Evolutionary conservation across 1,140 invertebrate genomes (phyloP).

Genomic region (Colletes latitarsis): DNA sequence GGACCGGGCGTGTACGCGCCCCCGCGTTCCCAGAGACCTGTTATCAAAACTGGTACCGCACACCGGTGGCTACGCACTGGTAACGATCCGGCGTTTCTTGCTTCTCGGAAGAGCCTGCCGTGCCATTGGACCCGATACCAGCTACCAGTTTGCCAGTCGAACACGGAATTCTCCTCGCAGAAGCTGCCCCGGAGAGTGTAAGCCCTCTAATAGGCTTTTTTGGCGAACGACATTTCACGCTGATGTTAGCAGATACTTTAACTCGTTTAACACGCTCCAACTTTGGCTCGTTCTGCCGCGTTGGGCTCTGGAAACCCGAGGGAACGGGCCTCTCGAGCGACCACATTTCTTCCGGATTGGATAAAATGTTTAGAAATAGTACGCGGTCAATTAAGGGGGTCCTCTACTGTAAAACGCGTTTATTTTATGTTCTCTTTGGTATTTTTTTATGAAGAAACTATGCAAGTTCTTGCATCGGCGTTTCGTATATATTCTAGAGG

Average conservation of each 20-base stretch:
- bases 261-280: not conserved
- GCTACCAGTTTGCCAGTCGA: too few relatives aligned
- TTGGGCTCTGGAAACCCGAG: too few relatives aligned
- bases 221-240: not conserved
- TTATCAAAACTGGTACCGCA: slow-evolving; percentile 66
- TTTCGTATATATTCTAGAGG: too few relatives aligned
- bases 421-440: too few relatives aligned
- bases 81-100: slow-evolving; percentile 20
- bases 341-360: too few relatives aligned
- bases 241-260: not conserved
- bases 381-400: too few relatives aligned
- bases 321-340: too few relatives aligned
- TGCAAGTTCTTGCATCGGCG: too few relatives aligned
- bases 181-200: not conserved
- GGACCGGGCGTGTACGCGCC: slow-evolving; percentile 24
- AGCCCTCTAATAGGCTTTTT: slow-evolving; percentile 8
- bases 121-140: not conserved
- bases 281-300: not conserved
- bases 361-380: too few relatives aligned
- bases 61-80: slow-evolving; percentile 26
- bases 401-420: too few relatives aligned
- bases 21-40: slow-evolving; percentile 46
- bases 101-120: slow-evolving; percentile 12
- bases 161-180: not conserved
- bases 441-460: too few relatives aligned